These are phyloP conservation scores for Sebastes reedi DNA, from an alignment of 2,797 vertebrate species.

Conservation along the genomic window DNA sequence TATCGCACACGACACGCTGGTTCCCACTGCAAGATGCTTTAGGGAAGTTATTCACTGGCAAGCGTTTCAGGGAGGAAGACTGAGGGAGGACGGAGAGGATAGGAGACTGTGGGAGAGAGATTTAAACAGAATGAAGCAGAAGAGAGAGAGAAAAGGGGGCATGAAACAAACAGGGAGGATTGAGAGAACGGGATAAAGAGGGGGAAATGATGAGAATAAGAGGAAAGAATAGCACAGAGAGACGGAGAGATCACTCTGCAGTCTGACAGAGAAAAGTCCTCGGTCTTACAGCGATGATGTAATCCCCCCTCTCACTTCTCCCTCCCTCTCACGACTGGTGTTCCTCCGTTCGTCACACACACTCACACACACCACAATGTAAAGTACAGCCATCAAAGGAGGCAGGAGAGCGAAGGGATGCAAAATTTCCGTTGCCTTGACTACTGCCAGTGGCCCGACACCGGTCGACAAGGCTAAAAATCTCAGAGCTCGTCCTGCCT, in stretches of 20 bases:
- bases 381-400: constrained; percentile 46
- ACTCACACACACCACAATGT: constrained; percentile 23
- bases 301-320: constrained; percentile 57
- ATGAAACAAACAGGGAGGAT: neutral
- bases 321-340: constrained; percentile 55
- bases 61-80: constrained; percentile 37
- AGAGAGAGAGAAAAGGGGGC: neutral
- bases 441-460: constrained; percentile 62
- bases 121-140: constrained; percentile 13
- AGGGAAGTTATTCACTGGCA: constrained; percentile 57
- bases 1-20: constrained; percentile 61
- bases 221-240: constrained; percentile 18
- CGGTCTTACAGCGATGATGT: constrained; percentile 70
- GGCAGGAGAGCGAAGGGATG: constrained; percentile 67
- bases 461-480: neutral
- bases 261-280: constrained; percentile 60
- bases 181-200: neutral
- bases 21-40: constrained; percentile 63
- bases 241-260: constrained; percentile 57
- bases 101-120: constrained; percentile 23
- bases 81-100: neutral
- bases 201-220: constrained; percentile 10
- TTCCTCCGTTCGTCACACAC: constrained; percentile 47
- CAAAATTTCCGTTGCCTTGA: constrained; percentile 81
- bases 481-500: constrained; percentile 7